Percentiles rank a stretch among this genome's conserved stretches.
phyloP scores from a whole-genome alignment of 2,888 invertebrate species.

The Stictocephala bisonia region DNA sequence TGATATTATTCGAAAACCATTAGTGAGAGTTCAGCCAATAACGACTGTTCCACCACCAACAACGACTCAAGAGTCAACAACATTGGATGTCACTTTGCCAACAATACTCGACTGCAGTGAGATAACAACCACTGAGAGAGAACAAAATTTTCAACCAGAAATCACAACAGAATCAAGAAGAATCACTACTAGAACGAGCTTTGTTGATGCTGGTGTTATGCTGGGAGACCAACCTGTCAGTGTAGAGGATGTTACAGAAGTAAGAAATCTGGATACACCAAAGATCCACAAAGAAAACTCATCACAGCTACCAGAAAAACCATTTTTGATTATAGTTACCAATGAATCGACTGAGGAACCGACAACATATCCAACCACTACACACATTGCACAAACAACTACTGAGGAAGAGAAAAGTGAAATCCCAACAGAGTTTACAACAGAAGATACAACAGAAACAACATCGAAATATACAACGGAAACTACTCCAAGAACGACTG shows the following conservation, averaged over 20 bases:
- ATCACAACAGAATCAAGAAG: neutral
- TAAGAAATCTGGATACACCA: conserved; percentile 19
- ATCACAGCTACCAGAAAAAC: conserved; percentile 19
- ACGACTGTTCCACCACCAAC: conserved; percentile 15
- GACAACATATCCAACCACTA: conserved; percentile 18
- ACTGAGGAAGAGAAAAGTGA: conserved; percentile 45
- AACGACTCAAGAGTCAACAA: neutral
- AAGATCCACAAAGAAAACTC: conserved; percentile 15
- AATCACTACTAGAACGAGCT: neutral
- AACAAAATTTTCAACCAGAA: neutral
- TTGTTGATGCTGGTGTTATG: conserved; percentile 2
- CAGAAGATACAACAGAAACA: conserved; percentile 40
- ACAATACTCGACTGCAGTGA: neutral
- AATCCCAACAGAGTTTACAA: conserved; percentile 43
- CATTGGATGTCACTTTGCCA: neutral
- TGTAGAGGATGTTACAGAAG: neutral
- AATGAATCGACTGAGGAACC: conserved; percentile 32
- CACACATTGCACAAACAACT: conserved; percentile 50
- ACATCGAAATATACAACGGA: conserved; percentile 41
- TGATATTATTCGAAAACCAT: neutral
- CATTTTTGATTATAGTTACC: conserved; percentile 37
- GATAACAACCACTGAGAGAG: conserved; percentile 1
- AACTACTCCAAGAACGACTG: neutral
- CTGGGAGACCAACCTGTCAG: conserved; percentile 12
- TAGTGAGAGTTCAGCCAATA: neutral